A percentile compares a stretch with the other conserved stretches of the same genome.
phyloP scores from a whole-genome alignment of 2,113 vertebrate genomes.

The Leptobrachium leishanense region DNA sequence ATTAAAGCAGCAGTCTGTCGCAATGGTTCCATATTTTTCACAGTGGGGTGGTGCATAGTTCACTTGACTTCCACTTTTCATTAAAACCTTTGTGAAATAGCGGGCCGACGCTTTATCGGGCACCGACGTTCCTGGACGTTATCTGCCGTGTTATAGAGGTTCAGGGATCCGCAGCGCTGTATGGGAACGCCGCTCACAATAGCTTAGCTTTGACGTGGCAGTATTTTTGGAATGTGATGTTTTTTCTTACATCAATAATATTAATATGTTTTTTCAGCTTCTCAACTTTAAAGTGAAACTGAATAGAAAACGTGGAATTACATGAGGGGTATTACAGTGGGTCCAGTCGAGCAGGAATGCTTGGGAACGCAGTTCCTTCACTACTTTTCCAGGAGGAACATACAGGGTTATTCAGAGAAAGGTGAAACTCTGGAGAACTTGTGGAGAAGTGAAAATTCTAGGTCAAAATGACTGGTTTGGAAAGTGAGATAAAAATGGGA shows the following conservation, averaged over 20 bases:
- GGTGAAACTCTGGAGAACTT: too few species aligned
- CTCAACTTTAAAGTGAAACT: too few species aligned
- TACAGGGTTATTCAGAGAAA: too few species aligned
- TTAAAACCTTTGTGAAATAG: slow-evolving; percentile 21
- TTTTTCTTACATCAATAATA: background rate
- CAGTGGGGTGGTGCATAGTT: slow-evolving; percentile 33
- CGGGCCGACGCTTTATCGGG: background rate
- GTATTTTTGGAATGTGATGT: slow-evolving; percentile 4
- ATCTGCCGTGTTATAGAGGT: background rate
- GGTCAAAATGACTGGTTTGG: too few species aligned
- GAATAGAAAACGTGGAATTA: too few species aligned
- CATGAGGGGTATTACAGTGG: too few species aligned
- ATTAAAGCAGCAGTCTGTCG: slow-evolving; percentile 29
- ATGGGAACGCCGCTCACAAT: background rate
- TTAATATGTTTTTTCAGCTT: background rate
- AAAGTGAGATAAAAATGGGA: too few species aligned
- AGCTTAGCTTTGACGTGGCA: background rate
- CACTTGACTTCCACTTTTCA: slow-evolving; percentile 21
- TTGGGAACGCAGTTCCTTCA: too few species aligned
- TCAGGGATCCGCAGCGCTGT: background rate
- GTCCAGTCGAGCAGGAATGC: too few species aligned
- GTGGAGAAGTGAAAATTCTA: too few species aligned
- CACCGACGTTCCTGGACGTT: background rate
- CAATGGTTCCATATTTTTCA: slow-evolving; percentile 35
- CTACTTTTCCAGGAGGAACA: too few species aligned